phyloP scores from a whole-genome alignment of 2,797 vertebrate genomes.

The Martes flavigula region DNA sequence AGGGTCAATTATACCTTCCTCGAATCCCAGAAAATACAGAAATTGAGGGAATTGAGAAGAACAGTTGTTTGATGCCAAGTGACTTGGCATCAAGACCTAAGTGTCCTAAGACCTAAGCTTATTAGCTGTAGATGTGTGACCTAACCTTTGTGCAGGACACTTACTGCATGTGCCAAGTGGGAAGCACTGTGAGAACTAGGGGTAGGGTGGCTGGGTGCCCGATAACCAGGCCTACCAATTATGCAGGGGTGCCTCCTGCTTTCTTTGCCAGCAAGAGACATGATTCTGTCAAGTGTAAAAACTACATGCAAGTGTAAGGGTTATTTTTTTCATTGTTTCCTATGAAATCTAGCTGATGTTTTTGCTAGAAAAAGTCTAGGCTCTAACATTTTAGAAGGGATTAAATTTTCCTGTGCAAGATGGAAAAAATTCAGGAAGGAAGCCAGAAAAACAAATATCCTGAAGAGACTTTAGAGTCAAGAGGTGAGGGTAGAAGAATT shows the following conservation, averaged over 20 bases:
- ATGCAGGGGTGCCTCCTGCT: background rate
- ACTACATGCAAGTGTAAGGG: background rate
- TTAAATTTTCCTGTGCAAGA: background rate
- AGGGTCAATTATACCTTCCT: background rate
- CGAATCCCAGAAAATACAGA: background rate
- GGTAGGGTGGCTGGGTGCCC: background rate
- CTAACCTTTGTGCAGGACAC: no score
- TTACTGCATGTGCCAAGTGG: no score
- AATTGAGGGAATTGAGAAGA: background rate
- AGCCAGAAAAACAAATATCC: slow-evolving; percentile 33
- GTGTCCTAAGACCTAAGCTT: background rate
- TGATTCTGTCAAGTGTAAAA: background rate
- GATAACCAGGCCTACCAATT: accelerated
- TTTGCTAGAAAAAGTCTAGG: background rate
- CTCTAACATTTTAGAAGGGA: background rate
- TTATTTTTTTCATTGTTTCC: background rate
- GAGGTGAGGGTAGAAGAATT: slow-evolving; percentile 43
- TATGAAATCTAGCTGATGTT: background rate
- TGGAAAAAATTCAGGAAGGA: slow-evolving; percentile 24
- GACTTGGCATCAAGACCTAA: background rate
- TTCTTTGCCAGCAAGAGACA: background rate
- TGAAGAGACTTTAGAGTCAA: background rate
- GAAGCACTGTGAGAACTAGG: background rate
- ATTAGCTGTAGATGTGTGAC: background rate
- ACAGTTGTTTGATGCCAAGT: background rate